A percentile compares a stretch with the other conserved stretches of the same genome.
phyloP scores from a whole-genome alignment of 2,797 vertebrate genomes.

The Muscicapa striata region DNA sequence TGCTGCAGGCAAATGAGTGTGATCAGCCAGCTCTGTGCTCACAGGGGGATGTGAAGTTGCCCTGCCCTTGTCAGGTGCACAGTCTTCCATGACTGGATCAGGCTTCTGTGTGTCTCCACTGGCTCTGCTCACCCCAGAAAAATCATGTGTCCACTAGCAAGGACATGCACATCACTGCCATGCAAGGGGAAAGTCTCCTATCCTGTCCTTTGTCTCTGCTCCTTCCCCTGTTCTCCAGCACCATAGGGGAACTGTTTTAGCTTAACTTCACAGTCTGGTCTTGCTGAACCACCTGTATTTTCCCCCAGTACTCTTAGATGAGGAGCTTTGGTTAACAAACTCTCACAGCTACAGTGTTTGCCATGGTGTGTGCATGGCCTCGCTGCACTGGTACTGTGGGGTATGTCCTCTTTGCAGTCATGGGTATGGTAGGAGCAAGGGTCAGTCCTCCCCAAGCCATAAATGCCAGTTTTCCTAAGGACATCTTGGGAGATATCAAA shows the following conservation, averaged over 20 bases:
- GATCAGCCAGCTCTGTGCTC: neutral
- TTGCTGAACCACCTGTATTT: neutral
- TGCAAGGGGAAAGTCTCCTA: neutral
- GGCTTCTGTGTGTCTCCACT: neutral
- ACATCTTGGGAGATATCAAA: constrained; percentile 12
- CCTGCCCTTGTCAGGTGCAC: neutral
- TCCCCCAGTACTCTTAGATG: neutral
- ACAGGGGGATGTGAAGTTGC: neutral
- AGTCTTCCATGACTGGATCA: neutral
- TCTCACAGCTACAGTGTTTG: neutral
- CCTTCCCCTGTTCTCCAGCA: neutral
- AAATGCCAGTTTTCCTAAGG: neutral
- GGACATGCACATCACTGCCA: accelerated
- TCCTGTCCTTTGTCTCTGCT: neutral
- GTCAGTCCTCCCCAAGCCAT: neutral
- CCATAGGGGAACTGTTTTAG: neutral
- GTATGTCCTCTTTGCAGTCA: neutral
- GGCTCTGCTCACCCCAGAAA: neutral
- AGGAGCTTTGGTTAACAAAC: neutral
- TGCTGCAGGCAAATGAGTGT: accelerated
- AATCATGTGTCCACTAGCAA: neutral
- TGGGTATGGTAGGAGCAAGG: neutral
- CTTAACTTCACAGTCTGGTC: neutral
- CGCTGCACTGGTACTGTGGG: accelerated
- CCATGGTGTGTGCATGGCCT: too few relatives aligned